Evolutionary conservation across 2,888 invertebrate species (phyloP).

Genomic region (Drosophila limbata): DNA sequence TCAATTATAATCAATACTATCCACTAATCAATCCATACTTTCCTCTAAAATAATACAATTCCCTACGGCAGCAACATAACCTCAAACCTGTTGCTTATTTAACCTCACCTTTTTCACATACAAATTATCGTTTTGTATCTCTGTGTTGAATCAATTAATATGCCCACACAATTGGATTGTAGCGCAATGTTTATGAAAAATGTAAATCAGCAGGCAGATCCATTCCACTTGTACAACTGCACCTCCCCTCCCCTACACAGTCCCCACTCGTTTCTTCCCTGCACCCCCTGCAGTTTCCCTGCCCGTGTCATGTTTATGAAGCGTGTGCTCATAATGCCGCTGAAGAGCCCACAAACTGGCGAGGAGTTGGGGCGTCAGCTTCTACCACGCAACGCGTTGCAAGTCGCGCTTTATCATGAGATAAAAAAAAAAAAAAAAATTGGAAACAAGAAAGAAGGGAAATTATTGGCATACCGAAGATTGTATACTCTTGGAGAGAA

Average conservation of each 20-base stretch:
- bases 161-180: constrained; percentile 49
- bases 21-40: no score
- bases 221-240: constrained; percentile 9
- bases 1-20: no score
- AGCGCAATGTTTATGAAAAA: constrained; percentile 69
- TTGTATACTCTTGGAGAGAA: background rate
- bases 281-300: background rate
- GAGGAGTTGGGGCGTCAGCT: constrained; percentile 53
- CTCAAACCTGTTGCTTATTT: background rate
- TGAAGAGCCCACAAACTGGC: constrained; percentile 38
- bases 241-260: background rate
- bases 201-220: constrained; percentile 64
- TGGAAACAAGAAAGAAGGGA: background rate
- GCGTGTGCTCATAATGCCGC: constrained; percentile 71
- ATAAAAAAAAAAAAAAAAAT: constrained; percentile 53
- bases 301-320: constrained; percentile 54
- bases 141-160: constrained; percentile 19
- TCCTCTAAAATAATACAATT: background rate
- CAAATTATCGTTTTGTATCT: background rate
- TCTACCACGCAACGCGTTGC: constrained; percentile 77
- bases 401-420: constrained; percentile 79
- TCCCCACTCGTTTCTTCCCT: background rate
- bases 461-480: background rate
- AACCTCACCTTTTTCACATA: background rate
- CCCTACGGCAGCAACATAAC: background rate